These are phyloP conservation scores for Heterotis niloticus DNA, from an alignment of 2,113 vertebrate species.

Conservation along the genomic window DNA sequence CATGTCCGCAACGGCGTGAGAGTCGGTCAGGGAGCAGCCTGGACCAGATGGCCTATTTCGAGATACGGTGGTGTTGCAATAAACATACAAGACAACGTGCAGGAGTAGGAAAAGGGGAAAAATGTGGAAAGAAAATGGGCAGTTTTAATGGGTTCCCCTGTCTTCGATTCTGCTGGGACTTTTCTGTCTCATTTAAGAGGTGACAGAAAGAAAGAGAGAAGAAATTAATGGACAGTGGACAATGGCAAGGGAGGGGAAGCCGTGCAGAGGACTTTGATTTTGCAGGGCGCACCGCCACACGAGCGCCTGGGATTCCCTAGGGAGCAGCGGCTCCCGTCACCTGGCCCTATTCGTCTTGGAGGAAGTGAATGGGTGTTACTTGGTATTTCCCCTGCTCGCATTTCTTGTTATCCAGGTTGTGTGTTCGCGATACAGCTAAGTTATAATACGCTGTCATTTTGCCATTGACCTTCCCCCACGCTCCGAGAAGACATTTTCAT, in stretches of 20 bases:
- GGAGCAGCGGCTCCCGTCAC: background rate
- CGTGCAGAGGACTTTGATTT: slow-evolving; percentile 22
- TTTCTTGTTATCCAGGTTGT: background rate
- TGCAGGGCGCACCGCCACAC: slow-evolving; percentile 22
- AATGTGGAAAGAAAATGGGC: slow-evolving; percentile 44
- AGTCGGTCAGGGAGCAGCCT: background rate
- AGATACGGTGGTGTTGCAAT: slow-evolving; percentile 11
- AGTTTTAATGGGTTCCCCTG: slow-evolving; percentile 50
- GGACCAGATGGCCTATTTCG: background rate
- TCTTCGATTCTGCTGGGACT: slow-evolving; percentile 49
- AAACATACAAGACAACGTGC: slow-evolving; percentile 16
- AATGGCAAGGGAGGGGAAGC: slow-evolving; percentile 27
- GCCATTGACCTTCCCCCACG: background rate
- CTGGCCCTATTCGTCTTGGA: background rate
- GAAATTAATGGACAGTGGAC: slow-evolving; percentile 52
- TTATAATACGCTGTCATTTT: background rate
- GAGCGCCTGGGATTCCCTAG: slow-evolving; percentile 20
- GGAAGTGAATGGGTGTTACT: background rate
- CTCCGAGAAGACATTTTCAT: background rate
- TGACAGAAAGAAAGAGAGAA: slow-evolving; percentile 27
- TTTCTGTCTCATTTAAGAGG: slow-evolving; percentile 13
- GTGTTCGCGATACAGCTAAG: background rate
- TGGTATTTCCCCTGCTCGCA: background rate
- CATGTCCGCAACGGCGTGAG: background rate
- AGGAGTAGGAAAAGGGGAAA: slow-evolving; percentile 31